phyloP scores from a whole-genome alignment of 2,888 invertebrate species.

The Drosophila suboccidentalis region DNA sequence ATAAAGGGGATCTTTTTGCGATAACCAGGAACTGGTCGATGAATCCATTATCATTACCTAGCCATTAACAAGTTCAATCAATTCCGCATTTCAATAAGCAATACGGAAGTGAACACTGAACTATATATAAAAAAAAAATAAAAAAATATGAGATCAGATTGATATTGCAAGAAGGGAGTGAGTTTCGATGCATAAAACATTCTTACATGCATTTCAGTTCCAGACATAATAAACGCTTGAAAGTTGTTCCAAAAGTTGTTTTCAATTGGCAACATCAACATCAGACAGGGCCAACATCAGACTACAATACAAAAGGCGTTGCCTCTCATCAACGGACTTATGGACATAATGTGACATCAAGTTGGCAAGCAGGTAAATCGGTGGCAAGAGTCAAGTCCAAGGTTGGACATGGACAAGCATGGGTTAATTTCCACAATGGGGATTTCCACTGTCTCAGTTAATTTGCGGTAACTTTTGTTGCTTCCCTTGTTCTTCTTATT shows the following conservation, averaged over 20 bases:
- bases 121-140: constrained; percentile 19
- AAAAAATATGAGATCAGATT: constrained; percentile 27
- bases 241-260: constrained; percentile 73
- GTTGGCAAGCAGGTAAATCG: constrained; percentile 22
- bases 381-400: constrained; percentile 70
- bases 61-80: constrained; percentile 46
- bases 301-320: constrained; percentile 25
- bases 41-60: constrained; percentile 33
- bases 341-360: constrained; percentile 50
- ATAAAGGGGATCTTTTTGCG: constrained; percentile 3
- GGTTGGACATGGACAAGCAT: constrained; percentile 46
- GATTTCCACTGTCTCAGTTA: constrained; percentile 27
- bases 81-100: constrained; percentile 53
- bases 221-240: constrained; percentile 59
- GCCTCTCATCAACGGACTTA: constrained; percentile 19
- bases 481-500: neutral
- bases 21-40: constrained; percentile 43
- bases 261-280: constrained; percentile 26
- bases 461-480: constrained; percentile 31
- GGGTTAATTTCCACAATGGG: constrained; percentile 30
- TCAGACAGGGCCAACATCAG: constrained; percentile 16
- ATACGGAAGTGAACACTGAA: constrained; percentile 61
- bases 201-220: constrained; percentile 27
- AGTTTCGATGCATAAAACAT: constrained; percentile 30
- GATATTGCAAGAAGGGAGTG: constrained; percentile 38